phyloP scores from a whole-genome alignment of 2,797 vertebrate genomes.

The Delichon dasypus region DNA sequence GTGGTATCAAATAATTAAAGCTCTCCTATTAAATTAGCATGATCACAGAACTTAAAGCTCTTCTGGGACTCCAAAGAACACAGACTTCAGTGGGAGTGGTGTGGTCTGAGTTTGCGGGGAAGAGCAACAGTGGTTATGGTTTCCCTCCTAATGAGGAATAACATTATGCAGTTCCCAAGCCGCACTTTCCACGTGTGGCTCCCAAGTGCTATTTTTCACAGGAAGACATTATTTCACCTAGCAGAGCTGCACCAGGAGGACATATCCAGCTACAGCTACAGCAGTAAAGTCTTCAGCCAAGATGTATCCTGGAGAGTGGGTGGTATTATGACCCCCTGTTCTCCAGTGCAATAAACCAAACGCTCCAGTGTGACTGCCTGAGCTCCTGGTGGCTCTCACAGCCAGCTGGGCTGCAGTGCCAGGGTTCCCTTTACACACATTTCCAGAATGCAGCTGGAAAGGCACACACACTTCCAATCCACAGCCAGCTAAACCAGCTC shows the following conservation, averaged over 20 bases:
- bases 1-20: conserved; percentile 38
- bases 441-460: neutral
- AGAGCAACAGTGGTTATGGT: neutral
- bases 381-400: neutral
- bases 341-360: neutral
- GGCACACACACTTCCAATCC: neutral
- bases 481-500: neutral
- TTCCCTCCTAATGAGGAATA: neutral
- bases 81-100: neutral
- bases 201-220: neutral
- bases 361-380: neutral
- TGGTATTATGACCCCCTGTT: neutral
- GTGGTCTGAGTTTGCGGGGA: neutral
- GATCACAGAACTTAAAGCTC: conserved; percentile 4
- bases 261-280: neutral
- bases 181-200: neutral
- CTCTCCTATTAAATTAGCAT: conserved; percentile 35
- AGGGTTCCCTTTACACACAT: neutral
- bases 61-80: neutral
- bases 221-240: neutral
- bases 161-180: neutral
- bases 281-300: neutral
- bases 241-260: neutral
- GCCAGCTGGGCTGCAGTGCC: neutral
- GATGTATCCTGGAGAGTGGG: too few relatives aligned